Base-by-base conservation (phyloP, 1,140 invertebrate genomes). In the Lerema accius region DNA sequence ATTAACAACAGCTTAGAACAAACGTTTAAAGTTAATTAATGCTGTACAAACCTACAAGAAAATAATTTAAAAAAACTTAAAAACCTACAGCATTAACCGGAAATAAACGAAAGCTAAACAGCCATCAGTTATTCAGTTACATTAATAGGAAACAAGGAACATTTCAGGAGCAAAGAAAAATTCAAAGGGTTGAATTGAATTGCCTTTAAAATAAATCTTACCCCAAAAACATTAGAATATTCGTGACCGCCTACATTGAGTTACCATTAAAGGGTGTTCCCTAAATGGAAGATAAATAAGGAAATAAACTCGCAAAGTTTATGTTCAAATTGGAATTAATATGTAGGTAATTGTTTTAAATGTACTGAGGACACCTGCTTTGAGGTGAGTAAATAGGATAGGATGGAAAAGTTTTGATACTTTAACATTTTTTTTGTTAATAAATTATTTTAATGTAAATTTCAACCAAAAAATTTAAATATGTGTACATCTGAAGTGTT, bases 271-370 rank as follows among this genome's bases (percentile, higher is more conserved):
- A 51, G 35, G 32, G 49, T 51, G 49, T 39, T 40, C 9, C 49
- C 49, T 23, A 51, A 51, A 32, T 19, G 14, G 26, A 28, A 51
- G 49, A 51, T 51, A 51, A 60, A 60, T 49, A 49, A 32, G 32
- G 40, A 15, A 32, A 61, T 60, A 55, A 50, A 63, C 42, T 53
- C 50, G 35, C 17, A 23, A 45, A 14, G 19, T 58, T 43, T 59
- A 66, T 63, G 67, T 70, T 76, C 62, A 71, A 72, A 67, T 69
- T 65, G 43, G 63, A 65, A 71, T 72, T 73, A 72, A 73, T 78
- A 69, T 55, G 59, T 61, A 43, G 61, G 66, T 72, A 76, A 74
- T 72, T 74, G 67, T 72, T 63, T 78, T 37, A 46, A 53, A 26
- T 50, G 63, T 46, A 49, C 45, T 62, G 28, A 65, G 58, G 46